Evolutionary conservation across 2,888 invertebrate species (phyloP), one percentile per base, ranked within the genome.

Genomic region (Mimumesa dahlbomi): DNA sequence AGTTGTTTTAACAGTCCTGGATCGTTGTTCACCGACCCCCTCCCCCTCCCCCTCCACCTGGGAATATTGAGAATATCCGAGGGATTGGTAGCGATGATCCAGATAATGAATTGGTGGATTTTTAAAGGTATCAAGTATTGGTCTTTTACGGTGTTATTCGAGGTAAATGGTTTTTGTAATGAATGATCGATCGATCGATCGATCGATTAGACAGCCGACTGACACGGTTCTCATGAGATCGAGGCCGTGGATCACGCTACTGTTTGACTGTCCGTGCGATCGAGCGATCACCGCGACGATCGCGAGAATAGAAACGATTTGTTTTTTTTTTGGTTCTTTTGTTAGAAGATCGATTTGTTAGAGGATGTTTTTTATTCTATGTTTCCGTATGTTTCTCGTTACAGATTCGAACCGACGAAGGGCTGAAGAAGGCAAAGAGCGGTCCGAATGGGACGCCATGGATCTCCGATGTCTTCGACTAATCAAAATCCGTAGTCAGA

Each of bases 361-460:
- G n/a, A n/a, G n/a, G n/a, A n/a, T n/a, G n/a, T n/a, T n/a, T n/a
- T n/a, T n/a, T n/a, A n/a, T n/a, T n/a, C n/a, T n/a, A n/a, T n/a
- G n/a, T n/a, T n/a, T n/a, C n/a, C n/a, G n/a, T n/a, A 14, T 49
- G 13, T 9, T 29, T 54, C 13, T 64, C 61, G 36, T 86, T 86
- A 14, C 84, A 88, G 88, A 84, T 86, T 85, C 81, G 81, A 72
- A 83, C 74, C 77, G 80, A 80, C 75, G 79, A 81, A 79, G 84
- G 82, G 79, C 82, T 81, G 78, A 82, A 77, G 79, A 82, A 81
- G 82, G 81, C 81, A 80, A 76, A 81, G 84, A 83, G 83, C 81
- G 83, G 77, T 79, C 78, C 73, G 72, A 46, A 75, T 77, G 78
- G 71, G 74, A 56, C 73, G 72, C 79, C 75, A 74, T 70, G 77